phyloP scores from a whole-genome alignment of 2,888 invertebrate genomes.

The Xanthia icteritia region DNA sequence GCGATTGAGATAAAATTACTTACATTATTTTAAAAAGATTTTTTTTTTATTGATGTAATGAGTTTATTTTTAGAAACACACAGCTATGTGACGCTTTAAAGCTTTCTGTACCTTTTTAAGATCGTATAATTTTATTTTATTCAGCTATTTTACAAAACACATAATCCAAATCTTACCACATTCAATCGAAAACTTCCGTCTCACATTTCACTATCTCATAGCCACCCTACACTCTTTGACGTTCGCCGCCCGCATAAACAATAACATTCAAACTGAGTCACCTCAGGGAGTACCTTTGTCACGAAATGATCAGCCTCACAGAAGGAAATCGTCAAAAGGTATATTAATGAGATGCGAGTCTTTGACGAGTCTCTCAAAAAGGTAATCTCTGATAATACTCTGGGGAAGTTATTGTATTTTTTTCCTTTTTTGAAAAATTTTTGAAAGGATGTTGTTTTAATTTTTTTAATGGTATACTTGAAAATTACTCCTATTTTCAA shows the following conservation, averaged over 20 bases:
- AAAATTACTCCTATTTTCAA: too few relatives aligned
- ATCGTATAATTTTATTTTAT: too few relatives aligned
- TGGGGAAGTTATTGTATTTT: conserved; percentile 55
- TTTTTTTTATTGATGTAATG: too few relatives aligned
- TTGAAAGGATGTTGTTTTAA: conserved; percentile 20
- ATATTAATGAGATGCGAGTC: conserved; percentile 83
- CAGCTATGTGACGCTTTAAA: too few relatives aligned
- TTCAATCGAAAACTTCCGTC: neutral
- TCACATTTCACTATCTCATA: conserved; percentile 12
- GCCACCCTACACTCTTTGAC: conserved; percentile 75
- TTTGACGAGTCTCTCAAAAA: conserved; percentile 72
- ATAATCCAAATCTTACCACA: too few relatives aligned
- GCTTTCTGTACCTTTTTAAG: too few relatives aligned
- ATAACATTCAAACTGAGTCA: conserved; percentile 83
- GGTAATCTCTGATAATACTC: conserved; percentile 72
- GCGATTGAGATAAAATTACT: too few relatives aligned
- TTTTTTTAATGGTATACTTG: conserved; percentile 24
- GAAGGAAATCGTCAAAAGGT: conserved; percentile 74
- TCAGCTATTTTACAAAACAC: too few relatives aligned
- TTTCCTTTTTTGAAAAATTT: conserved; percentile 24
- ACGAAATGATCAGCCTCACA: conserved; percentile 82
- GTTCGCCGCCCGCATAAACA: conserved; percentile 83
- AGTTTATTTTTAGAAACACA: too few relatives aligned
- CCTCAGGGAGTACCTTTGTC: conserved; percentile 85
- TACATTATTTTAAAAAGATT: too few relatives aligned